Percentiles rank a stretch among this genome's conserved stretches.
phyloP scores from a whole-genome alignment of 1,140 invertebrate species.

The Trissolcus basalis region DNA sequence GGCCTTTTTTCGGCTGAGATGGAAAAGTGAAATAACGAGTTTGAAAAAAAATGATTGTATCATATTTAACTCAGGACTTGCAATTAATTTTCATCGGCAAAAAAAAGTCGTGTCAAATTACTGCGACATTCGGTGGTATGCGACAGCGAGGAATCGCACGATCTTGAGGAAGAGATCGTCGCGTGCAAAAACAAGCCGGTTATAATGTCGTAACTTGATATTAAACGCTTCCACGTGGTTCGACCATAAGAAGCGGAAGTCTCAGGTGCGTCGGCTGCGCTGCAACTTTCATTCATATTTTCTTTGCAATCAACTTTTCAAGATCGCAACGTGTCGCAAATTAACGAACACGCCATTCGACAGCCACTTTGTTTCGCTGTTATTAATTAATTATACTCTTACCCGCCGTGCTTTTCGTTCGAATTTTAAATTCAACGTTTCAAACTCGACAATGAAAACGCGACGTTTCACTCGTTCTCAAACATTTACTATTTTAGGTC shows the following conservation, averaged over 20 bases:
- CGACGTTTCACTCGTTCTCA: neutral
- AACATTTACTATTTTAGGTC: neutral
- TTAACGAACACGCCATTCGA: conserved; percentile 45
- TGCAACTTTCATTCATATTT: conserved; percentile 59
- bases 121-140: too few species aligned
- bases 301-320: conserved; percentile 56
- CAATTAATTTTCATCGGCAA: too few species aligned
- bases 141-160: conserved; percentile 2
- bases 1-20: too few species aligned
- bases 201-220: conserved; percentile 51
- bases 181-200: conserved; percentile 44
- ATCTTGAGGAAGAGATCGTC: conserved; percentile 36
- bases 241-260: conserved; percentile 49
- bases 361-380: conserved; percentile 45
- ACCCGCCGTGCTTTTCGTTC: conserved; percentile 7
- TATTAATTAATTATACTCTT: conserved; percentile 47
- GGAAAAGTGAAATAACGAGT: too few species aligned
- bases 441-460: conserved; percentile 9
- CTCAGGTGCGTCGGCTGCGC: conserved; percentile 35
- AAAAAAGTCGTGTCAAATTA: too few species aligned
- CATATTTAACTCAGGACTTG: too few species aligned
- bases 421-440: conserved; percentile 24
- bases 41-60: too few species aligned
- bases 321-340: conserved; percentile 47
- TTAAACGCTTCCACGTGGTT: conserved; percentile 57